Conservation (phyloP, 1,140 invertebrate species). For the Schlechtendalia chinensis region DNA sequence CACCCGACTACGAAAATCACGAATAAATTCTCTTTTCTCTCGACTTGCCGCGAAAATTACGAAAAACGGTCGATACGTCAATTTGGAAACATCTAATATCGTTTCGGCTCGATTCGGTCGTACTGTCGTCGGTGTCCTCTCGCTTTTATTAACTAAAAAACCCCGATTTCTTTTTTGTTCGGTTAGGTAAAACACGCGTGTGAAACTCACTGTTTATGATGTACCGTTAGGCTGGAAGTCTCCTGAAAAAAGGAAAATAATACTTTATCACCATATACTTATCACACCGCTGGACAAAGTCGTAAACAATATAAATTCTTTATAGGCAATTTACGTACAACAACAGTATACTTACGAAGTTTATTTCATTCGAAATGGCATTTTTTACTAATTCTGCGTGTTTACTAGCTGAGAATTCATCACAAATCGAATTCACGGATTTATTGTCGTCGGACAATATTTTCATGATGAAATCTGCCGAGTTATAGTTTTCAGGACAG, state of each 20-base stretch:
- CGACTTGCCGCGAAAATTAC: too few species aligned
- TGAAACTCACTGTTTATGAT: constrained; percentile 33
- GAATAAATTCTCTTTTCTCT: too few species aligned
- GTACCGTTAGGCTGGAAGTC: not conserved
- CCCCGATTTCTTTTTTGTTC: too few species aligned
- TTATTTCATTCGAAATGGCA: constrained; percentile 37
- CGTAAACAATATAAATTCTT: constrained; percentile 2
- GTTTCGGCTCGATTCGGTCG: too few species aligned
- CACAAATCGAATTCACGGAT: constrained; percentile 70
- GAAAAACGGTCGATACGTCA: too few species aligned
- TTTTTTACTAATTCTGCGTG: constrained; percentile 70
- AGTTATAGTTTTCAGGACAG: constrained; percentile 82
- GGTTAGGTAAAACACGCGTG: too few species aligned
- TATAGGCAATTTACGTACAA: not conserved
- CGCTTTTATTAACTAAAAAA: too few species aligned
- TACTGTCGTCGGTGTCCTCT: too few species aligned
- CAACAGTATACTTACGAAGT: constrained; percentile 11
- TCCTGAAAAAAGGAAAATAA: constrained; percentile 43
- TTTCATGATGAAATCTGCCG: constrained; percentile 88
- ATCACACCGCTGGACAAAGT: not conserved
- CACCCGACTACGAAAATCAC: too few species aligned
- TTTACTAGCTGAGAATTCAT: constrained; percentile 74
- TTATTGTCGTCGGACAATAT: constrained; percentile 75
- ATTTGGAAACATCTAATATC: too few species aligned
- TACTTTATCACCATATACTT: not conserved